A percentile compares a stretch with the other conserved stretches of the same genome.
Conservation (phyloP, 2,888 invertebrate genomes). For the Cecidostiba fungosa region DNA sequence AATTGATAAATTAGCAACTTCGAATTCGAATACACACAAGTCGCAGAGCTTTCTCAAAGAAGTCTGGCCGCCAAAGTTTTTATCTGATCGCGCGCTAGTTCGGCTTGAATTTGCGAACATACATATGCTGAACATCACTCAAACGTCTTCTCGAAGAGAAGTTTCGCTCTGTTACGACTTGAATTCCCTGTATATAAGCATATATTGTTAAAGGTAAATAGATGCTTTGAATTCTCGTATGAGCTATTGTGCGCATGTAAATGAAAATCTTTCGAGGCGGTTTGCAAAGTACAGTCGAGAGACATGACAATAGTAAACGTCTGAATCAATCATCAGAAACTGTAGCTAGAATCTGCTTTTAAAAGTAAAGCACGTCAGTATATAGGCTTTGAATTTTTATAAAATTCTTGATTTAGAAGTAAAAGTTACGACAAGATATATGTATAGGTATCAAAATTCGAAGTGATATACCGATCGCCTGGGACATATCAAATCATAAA, state of each 20-base stretch:
- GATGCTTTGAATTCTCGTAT: neutral
- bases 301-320: neutral
- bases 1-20: neutral
- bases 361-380: neutral
- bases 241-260: conserved; percentile 7
- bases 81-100: neutral
- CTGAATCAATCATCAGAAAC: neutral
- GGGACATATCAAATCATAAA: neutral
- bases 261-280: neutral
- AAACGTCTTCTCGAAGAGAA: neutral
- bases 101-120: neutral
- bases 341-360: neutral
- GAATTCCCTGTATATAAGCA: neutral
- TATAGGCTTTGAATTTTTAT: too few species aligned
- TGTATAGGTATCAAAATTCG: neutral
- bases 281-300: neutral
- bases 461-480: neutral
- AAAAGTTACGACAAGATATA: too few species aligned
- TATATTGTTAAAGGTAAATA: conserved; percentile 9
- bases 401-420: neutral
- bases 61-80: neutral
- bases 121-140: neutral
- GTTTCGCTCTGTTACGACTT: neutral
- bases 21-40: neutral
- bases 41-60: neutral